Evolutionary conservation across 1,140 invertebrate species (phyloP).

Genomic region (Reticulitermes speratus): DNA sequence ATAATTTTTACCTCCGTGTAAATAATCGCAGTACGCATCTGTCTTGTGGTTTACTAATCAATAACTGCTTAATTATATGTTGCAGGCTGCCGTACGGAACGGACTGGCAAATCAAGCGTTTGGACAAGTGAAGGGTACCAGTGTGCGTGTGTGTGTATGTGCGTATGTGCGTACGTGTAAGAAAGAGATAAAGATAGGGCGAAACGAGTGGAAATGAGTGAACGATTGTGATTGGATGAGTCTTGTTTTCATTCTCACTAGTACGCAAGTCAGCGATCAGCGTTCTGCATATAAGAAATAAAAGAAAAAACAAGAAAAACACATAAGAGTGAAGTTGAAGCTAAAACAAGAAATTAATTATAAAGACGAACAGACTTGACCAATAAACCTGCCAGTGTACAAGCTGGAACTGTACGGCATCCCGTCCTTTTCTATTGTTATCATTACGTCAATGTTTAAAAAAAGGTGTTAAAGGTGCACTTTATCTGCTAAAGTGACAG

Average conservation of each 20-base stretch:
- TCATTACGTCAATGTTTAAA: background rate
- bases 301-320: background rate
- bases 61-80: constrained; percentile 14
- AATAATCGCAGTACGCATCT: background rate
- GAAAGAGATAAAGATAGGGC: background rate
- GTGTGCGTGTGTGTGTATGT: background rate
- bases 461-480: background rate
- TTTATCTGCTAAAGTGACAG: background rate
- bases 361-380: background rate
- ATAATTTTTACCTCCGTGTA: background rate
- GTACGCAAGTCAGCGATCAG: background rate
- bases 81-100: background rate
- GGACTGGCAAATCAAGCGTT: background rate
- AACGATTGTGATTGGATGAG: constrained; percentile 15
- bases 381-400: background rate
- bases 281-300: background rate
- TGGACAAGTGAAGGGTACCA: background rate
- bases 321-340: background rate
- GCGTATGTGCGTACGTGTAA: background rate
- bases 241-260: background rate
- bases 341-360: background rate
- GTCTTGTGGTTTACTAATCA: background rate
- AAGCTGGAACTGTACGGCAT: background rate
- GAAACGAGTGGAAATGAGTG: constrained; percentile 18
- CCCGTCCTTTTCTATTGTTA: background rate